Conservation (phyloP, 1,140 invertebrate genomes). For the Drosophila serrata region DNA sequence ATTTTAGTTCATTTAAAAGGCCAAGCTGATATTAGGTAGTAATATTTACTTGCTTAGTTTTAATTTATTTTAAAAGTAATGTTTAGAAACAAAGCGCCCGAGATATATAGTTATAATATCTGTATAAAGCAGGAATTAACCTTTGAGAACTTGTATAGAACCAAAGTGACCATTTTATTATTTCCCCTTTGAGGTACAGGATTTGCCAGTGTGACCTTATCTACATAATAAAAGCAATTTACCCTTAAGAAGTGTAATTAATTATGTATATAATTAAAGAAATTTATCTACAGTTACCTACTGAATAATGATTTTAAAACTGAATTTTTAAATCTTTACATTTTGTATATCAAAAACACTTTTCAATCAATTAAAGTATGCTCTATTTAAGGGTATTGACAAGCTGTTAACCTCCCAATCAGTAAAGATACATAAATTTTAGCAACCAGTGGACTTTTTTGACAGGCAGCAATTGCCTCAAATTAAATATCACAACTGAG, state of each 20-base stretch:
- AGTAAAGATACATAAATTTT: conserved; percentile 24
- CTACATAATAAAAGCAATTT: no score
- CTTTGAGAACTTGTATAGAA: no score
- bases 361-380: not conserved
- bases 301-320: no score
- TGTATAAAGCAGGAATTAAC: no score
- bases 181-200: no score
- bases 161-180: not conserved
- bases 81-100: not conserved
- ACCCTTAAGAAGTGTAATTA: no score
- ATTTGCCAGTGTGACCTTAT: not conserved
- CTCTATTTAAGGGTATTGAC: conserved; percentile 20
- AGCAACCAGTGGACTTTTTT: conserved; percentile 12
- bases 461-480: conserved; percentile 11
- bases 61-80: not conserved
- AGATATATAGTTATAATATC: no score
- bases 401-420: conserved; percentile 35
- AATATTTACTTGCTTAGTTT: not conserved
- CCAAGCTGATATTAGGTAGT: not conserved
- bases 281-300: no score
- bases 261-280: no score
- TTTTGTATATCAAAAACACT: no score
- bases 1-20: not conserved
- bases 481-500: conserved; percentile 21
- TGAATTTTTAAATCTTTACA: no score